These are phyloP conservation scores for Pristionchus fissidentatus DNA, from an alignment of 2,888 invertebrate genomes.

Conservation along the genomic window DNA sequence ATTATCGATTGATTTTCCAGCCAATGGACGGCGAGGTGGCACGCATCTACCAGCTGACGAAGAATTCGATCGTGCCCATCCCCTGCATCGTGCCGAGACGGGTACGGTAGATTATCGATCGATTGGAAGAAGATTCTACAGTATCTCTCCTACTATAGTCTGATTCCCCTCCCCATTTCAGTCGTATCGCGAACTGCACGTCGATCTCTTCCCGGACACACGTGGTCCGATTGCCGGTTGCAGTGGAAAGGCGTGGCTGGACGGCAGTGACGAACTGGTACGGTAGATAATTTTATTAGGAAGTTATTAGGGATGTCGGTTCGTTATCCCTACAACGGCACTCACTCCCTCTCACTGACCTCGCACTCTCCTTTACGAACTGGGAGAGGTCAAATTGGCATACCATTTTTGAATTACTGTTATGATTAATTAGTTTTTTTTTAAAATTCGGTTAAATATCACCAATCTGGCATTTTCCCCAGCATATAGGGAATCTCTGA, in stretches of 20 bases:
- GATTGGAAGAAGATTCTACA: not conserved
- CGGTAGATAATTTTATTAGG: not conserved
- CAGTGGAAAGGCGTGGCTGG: constrained; percentile 87
- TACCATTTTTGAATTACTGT: not conserved
- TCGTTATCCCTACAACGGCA: too few species aligned
- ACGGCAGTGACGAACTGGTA: constrained; percentile 84
- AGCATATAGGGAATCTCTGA: not conserved
- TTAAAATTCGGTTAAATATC: too few species aligned
- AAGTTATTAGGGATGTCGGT: too few species aligned
- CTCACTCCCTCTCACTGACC: too few species aligned
- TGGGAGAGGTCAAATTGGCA: not conserved
- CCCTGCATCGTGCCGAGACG: constrained; percentile 94
- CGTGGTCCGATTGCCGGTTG: constrained; percentile 86
- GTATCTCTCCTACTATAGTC: not conserved
- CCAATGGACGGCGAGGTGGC: constrained; percentile 96
- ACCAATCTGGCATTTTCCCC: not conserved
- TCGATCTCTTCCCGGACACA: constrained; percentile 93
- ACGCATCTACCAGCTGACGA: constrained; percentile 88
- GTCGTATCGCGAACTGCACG: constrained; percentile 93
- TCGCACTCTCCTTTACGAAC: too few species aligned
- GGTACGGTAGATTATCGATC: constrained; percentile 78
- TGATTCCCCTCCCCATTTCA: constrained; percentile 77
- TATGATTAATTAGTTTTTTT: not conserved
- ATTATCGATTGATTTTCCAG: not conserved
- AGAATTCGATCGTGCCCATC: constrained; percentile 89